These are phyloP conservation scores for Parazoanthus swiftii DNA, from an alignment of 92 coral and sea anemone species.

Conservation along the genomic window DNA sequence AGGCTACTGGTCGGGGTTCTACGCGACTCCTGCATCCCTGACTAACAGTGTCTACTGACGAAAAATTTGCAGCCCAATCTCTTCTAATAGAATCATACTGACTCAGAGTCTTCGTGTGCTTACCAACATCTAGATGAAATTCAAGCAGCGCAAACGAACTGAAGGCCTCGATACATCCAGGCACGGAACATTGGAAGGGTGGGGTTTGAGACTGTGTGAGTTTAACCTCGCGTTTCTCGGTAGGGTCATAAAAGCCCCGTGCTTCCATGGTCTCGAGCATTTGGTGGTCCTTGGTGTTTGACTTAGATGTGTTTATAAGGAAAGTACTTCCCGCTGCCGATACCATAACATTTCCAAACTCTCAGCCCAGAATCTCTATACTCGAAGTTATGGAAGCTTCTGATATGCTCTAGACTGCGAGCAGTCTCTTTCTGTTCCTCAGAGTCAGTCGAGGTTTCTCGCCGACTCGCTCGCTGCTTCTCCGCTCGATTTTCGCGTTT, in stretches of 20 bases:
- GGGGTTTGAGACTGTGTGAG: conserved; percentile 35
- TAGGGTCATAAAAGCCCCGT: conserved; percentile 52
- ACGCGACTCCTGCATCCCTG: neutral
- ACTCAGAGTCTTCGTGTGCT: conserved; percentile 49
- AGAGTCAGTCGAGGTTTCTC: no score
- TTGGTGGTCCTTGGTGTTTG: conserved; percentile 59
- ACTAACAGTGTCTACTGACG: conserved; percentile 52
- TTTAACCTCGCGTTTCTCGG: conserved; percentile 52
- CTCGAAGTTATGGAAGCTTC: conserved; percentile 61
- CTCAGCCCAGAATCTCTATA: conserved; percentile 60
- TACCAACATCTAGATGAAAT: conserved; percentile 68
- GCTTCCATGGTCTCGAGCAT: conserved; percentile 47
- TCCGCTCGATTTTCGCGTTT: no score
- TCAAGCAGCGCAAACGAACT: conserved; percentile 56
- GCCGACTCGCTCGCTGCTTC: no score
- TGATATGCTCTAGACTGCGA: conserved; percentile 28
- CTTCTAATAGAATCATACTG: conserved; percentile 65
- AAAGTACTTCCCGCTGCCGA: conserved; percentile 64
- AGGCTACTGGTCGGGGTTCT: neutral
- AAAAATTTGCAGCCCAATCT: conserved; percentile 69
- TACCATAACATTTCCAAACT: conserved; percentile 69
- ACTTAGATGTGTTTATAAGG: conserved; percentile 43
- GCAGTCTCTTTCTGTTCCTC: no score
- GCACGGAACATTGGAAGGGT: conserved; percentile 58
- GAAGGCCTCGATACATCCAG: conserved; percentile 62